Evolutionary conservation across 2,113 vertebrate species (phyloP).

Genomic region (Oostethus manadensis): DNA sequence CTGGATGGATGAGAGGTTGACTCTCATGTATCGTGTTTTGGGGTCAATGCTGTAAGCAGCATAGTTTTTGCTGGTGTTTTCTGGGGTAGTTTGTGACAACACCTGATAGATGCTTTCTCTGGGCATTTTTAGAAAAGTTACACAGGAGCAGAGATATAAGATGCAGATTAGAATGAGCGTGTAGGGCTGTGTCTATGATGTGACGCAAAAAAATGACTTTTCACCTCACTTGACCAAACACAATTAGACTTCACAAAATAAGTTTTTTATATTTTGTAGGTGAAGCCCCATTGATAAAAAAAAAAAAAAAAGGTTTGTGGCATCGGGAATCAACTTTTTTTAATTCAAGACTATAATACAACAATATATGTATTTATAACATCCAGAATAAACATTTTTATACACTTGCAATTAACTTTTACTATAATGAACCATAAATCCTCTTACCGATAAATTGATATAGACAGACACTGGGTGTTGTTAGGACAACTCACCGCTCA

Average conservation of each 20-base stretch:
- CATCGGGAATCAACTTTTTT: no score
- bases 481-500: conserved; percentile 75
- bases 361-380: no score
- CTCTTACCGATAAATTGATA: no score
- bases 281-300: neutral
- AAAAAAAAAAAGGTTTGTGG: neutral
- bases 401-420: no score
- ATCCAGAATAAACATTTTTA: no score
- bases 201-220: neutral
- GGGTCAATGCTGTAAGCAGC: conserved; percentile 83
- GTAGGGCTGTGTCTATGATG: neutral
- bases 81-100: conserved; percentile 88
- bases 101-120: conserved; percentile 91
- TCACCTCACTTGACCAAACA: neutral
- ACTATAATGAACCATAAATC: no score
- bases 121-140: conserved; percentile 1
- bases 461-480: no score
- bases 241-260: neutral
- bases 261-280: neutral
- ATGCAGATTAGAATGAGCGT: neutral
- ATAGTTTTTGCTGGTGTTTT: conserved; percentile 87
- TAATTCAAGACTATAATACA: no score
- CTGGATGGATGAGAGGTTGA: conserved; percentile 81
- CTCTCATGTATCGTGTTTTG: conserved; percentile 81
- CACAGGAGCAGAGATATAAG: neutral